Base-by-base conservation (phyloP, 2,888 invertebrate genomes). In the Cataglyphis rosenhaueri region DNA sequence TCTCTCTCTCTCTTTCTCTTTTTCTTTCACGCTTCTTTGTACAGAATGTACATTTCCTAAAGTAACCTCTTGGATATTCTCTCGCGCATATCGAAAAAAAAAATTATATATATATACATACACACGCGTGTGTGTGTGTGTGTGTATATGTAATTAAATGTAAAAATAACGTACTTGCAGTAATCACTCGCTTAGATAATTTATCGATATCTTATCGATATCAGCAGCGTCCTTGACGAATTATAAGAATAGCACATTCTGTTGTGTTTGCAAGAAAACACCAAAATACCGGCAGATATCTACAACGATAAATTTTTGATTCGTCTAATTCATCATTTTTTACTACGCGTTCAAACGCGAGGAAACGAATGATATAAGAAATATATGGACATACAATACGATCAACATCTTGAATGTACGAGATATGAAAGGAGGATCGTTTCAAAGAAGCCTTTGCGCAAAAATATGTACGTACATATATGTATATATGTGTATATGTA, bases 141-240 rank as follows among this genome's bases (percentile, higher is more conserved):
- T 25, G 25, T 25, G 25, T 25, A 1, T 25, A 1, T 25, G 12
- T 18, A 52, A 25, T 75, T 75, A 66, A 68, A 66, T 76, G 66
- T 52, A 76, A 76, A 76, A 66, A n/a, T 21, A 55, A 76, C 52
- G 35, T 61, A 52, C 55, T 71, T 55, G 55, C 32, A 35, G 15
- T 44, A 44, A 44, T 4, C 15, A 44, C 44, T 21, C 64, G 12
- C 38, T 38, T 38, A 21, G 10, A 38, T 10, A 38, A 12, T 64
- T 10, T 64, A 41, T 21, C 38, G 38, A 35, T n/a, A 15, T 5
- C 15, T 15, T 15, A 64, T 38, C 15, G 38, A 38, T 64, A 12
- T 64, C 29, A 6, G 21, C 25, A 25, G 32, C 32, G 18, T 25
- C 32, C 12, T 61, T 8, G 15, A 15, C 8, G 25, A 18, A 61